Percentiles rank a stretch among this genome's conserved stretches.
Evolutionary conservation across 2,888 invertebrate genomes (phyloP).

Genomic region (Heteromyza rotundicornis): DNA sequence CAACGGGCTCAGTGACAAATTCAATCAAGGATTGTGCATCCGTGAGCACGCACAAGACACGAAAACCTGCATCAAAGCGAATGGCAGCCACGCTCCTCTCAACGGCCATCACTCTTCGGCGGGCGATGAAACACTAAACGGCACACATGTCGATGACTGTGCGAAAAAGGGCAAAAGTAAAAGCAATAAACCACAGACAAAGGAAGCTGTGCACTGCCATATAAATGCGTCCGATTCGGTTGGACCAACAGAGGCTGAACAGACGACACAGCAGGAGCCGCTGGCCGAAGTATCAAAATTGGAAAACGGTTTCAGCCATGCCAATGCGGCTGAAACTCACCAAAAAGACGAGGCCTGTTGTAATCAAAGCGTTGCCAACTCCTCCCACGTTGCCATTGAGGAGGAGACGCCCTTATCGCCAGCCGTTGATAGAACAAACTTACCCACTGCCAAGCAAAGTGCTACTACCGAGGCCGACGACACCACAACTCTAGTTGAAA

Average conservation of each 20-base stretch:
- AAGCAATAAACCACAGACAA: constrained; percentile 27
- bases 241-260: constrained; percentile 10
- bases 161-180: constrained; percentile 32
- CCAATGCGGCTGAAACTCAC: neutral
- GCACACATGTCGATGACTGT: constrained; percentile 1
- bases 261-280: constrained; percentile 7
- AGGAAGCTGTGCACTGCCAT: constrained; percentile 19
- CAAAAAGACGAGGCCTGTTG: neutral
- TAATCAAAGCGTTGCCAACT: neutral
- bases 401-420: neutral
- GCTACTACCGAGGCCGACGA: constrained; percentile 1
- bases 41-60: constrained; percentile 16
- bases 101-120: constrained; percentile 28
- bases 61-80: no score
- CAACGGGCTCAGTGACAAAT: constrained; percentile 31
- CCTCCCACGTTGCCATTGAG: neutral
- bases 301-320: constrained; percentile 29
- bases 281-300: neutral
- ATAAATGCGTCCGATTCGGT: constrained; percentile 1
- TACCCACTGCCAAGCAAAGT: neutral
- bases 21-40: constrained; percentile 32
- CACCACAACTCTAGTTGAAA: constrained; percentile 1
- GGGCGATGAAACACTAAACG: constrained; percentile 7
- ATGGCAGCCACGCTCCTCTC: neutral
- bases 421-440: neutral